These are phyloP conservation scores for Oreochromis niloticus DNA, from an alignment of 2,113 vertebrate genomes.

Conservation along the genomic window DNA sequence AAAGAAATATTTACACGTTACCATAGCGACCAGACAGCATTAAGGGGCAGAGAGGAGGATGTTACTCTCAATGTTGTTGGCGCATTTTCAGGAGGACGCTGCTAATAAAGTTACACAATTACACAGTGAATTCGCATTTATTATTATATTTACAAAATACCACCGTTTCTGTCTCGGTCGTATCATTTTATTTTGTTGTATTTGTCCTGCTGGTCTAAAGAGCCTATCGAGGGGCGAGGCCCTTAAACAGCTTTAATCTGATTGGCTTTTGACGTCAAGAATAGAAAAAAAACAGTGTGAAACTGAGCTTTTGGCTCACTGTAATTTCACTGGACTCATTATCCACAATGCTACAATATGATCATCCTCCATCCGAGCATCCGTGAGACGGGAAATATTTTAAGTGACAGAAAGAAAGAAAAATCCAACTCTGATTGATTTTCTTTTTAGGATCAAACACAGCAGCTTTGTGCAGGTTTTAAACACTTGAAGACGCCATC, in stretches of 20 bases:
- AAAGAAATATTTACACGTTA: neutral
- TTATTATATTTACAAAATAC: neutral
- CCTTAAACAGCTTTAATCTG: neutral
- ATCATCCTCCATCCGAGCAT: too few species aligned
- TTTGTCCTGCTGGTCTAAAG: neutral
- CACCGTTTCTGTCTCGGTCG: too few species aligned
- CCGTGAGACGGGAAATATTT: neutral
- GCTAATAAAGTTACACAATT: neutral
- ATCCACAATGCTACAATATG: neutral
- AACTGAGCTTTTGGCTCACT: neutral
- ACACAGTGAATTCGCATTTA: neutral
- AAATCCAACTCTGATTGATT: rapidly evolving
- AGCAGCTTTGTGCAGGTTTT: neutral
- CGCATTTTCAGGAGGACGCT: neutral
- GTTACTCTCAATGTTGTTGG: neutral
- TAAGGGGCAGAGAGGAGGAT: neutral
- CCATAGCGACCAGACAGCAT: neutral
- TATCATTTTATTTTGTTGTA: too few species aligned
- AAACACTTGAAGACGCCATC: neutral
- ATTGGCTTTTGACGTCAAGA: neutral
- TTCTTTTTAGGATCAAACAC: neutral
- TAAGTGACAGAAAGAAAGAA: neutral
- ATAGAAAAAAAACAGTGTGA: neutral
- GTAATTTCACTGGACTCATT: neutral
- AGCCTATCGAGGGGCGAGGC: neutral